phyloP scores from a whole-genome alignment of 2,888 invertebrate species.

The Galerucella pusilla region DNA sequence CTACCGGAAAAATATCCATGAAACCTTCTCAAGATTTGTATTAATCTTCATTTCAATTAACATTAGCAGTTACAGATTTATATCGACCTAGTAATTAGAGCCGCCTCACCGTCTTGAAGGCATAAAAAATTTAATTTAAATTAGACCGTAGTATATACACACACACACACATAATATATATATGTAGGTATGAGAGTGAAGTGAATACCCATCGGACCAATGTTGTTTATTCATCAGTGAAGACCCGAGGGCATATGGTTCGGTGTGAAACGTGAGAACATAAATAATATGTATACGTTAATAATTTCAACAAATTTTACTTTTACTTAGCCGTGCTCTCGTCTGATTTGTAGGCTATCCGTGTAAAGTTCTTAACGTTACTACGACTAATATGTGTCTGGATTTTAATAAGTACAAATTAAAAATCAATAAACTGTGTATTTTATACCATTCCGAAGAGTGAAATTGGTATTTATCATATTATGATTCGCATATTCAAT shows the following conservation, averaged over 20 bases:
- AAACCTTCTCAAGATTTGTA: not conserved
- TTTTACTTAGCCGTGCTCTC: slow-evolving; percentile 27
- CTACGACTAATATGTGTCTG: slow-evolving; percentile 3
- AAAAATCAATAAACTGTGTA: slow-evolving; percentile 3
- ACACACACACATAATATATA: not conserved
- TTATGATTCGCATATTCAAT: not conserved
- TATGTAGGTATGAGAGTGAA: slow-evolving; percentile 17
- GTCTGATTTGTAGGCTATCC: slow-evolving; percentile 20
- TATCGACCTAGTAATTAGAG: slow-evolving; percentile 20
- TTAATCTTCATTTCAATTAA: slow-evolving; percentile 11
- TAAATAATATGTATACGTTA: slow-evolving; percentile 35
- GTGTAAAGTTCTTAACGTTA: slow-evolving; percentile 11
- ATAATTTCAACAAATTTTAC: slow-evolving; percentile 37
- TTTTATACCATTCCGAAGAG: not conserved
- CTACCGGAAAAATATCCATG: not conserved
- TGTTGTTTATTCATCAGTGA: slow-evolving; percentile 35
- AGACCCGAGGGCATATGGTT: slow-evolving; percentile 24
- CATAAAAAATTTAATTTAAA: slow-evolving; percentile 32
- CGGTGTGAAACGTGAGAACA: slow-evolving; percentile 37
- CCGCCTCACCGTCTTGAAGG: slow-evolving; percentile 12
- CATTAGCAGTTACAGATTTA: slow-evolving; percentile 16
- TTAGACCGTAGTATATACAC: slow-evolving; percentile 13
- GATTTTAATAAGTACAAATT: slow-evolving; percentile 5
- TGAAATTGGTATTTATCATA: not conserved
- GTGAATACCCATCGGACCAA: slow-evolving; percentile 19